Percentiles rank a stretch among this genome's conserved stretches.
Conservation (phyloP, 2,797 vertebrate species). For the Lateolabrax maculatus region DNA sequence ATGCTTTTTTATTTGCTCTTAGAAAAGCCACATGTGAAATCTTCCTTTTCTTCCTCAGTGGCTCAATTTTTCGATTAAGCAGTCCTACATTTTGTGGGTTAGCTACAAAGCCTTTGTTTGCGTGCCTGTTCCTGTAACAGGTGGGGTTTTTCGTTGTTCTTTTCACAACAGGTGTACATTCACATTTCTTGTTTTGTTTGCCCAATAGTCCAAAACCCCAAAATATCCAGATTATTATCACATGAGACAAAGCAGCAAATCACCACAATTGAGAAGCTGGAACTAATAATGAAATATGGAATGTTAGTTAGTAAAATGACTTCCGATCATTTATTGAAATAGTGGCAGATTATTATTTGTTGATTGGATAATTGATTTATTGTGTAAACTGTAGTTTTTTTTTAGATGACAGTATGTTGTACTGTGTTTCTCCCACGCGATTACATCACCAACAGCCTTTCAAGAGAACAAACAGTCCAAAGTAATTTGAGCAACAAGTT, state of each 20-base stretch:
- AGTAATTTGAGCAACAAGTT: slow-evolving; percentile 61
- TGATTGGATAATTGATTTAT: neutral
- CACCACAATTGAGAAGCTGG: neutral
- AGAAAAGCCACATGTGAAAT: neutral
- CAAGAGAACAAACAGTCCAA: slow-evolving; percentile 16
- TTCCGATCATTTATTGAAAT: neutral
- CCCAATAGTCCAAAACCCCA: neutral
- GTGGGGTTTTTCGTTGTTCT: neutral
- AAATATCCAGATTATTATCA: neutral
- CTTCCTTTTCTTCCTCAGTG: neutral
- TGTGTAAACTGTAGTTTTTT: slow-evolving; percentile 6
- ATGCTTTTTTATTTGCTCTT: neutral
- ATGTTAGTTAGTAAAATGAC: neutral
- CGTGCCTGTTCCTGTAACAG: neutral
- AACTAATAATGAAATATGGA: no score
- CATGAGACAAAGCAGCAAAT: neutral
- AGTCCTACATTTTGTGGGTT: neutral
- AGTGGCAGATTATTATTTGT: neutral
- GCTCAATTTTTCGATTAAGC: neutral
- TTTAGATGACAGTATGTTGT: neutral
- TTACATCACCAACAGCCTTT: slow-evolving; percentile 37
- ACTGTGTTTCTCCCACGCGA: slow-evolving; percentile 11
- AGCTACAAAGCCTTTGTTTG: neutral
- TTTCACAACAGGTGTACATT: neutral
- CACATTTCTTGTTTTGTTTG: neutral